phyloP scores from a whole-genome alignment of 1,140 invertebrate genomes.

The Ridgeia piscesae region DNA sequence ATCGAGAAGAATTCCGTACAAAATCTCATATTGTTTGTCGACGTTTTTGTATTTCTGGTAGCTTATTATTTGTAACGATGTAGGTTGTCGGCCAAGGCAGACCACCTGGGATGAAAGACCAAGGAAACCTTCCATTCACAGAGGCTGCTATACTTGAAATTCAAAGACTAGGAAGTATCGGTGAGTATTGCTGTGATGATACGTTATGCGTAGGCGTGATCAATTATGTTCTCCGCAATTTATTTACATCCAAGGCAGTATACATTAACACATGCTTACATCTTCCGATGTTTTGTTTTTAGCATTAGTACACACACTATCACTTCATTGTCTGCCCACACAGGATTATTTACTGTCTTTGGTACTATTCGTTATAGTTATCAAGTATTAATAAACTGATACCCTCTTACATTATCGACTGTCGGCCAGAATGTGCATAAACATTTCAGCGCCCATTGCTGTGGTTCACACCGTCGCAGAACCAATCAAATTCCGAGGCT shows the following conservation, averaged over 20 bases:
- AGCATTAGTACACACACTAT: no score
- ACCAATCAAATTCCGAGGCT: neutral
- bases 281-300: no score
- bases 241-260: no score
- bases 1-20: no score
- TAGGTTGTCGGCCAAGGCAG: slow-evolving; percentile 68
- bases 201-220: neutral
- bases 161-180: slow-evolving; percentile 29
- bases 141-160: slow-evolving; percentile 48
- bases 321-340: no score
- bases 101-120: slow-evolving; percentile 77
- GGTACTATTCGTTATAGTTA: no score
- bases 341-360: no score
- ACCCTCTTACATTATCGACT: no score
- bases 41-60: neutral
- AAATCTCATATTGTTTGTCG: neutral
- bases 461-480: neutral
- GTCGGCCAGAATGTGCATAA: neutral
- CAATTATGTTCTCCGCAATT: no score
- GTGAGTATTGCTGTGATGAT: neutral
- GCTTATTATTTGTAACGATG: neutral
- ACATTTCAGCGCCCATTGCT: neutral
- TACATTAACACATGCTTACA: no score
- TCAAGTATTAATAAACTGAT: no score
- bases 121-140: slow-evolving; percentile 34